Evolutionary conservation across 1,140 invertebrate genomes (phyloP).

Genomic region (Platorchestia sp.): DNA sequence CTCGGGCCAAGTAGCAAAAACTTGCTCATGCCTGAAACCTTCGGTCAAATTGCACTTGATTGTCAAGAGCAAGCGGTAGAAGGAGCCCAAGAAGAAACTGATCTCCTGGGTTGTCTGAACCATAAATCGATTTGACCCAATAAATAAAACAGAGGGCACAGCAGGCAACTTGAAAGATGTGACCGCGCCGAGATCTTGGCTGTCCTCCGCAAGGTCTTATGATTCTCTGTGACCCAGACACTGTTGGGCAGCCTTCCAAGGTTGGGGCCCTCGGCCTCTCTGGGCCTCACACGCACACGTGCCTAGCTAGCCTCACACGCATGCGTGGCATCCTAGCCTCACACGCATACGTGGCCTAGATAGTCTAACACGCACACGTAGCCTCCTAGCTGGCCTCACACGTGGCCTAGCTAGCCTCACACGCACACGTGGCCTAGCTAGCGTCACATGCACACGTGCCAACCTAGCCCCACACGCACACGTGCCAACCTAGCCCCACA

Average conservation of each 20-base stretch:
- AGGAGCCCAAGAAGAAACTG: neutral
- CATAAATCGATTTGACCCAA: neutral
- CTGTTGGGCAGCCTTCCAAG: neutral
- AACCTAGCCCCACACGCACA: too few species aligned
- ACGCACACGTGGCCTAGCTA: neutral
- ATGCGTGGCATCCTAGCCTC: too few species aligned
- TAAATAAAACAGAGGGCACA: neutral
- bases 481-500: neutral
- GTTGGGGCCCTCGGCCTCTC: neutral
- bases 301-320: too few species aligned
- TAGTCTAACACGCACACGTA: too few species aligned
- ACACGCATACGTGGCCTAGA: neutral
- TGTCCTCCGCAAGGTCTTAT: neutral
- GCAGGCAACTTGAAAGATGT: neutral
- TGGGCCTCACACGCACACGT: too few species aligned
- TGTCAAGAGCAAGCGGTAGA: neutral
- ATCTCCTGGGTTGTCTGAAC: neutral
- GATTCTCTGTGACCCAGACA: neutral
- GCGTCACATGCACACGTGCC: too few species aligned
- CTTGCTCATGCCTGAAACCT: neutral
- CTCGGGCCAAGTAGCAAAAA: neutral
- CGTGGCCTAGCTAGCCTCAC: too few species aligned
- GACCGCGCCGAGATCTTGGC: neutral
- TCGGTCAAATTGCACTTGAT: neutral
- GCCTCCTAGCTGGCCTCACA: too few species aligned